A percentile compares a stretch with the other conserved stretches of the same genome.
Evolutionary conservation across 2,888 invertebrate species (phyloP).

Genomic region (Nemoura dubitans): DNA sequence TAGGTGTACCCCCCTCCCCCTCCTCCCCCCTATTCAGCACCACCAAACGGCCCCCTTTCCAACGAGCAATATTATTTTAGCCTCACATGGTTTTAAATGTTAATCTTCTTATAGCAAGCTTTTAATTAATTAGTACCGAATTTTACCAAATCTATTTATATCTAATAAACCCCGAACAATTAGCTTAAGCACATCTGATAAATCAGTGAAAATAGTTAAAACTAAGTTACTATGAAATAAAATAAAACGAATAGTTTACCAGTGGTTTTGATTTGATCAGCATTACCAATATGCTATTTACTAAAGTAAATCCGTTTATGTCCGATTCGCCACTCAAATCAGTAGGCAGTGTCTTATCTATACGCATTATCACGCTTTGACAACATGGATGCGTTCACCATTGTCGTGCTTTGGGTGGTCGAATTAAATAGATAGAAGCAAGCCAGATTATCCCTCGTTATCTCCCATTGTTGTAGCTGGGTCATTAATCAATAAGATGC

Average conservation of each 20-base stretch:
- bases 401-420: background rate
- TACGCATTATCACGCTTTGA: background rate
- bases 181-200: background rate
- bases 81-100: background rate
- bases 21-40: no score
- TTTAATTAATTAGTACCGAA: background rate
- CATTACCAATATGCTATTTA: background rate
- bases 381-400: background rate
- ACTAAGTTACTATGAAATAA: background rate
- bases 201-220: background rate
- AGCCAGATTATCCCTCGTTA: background rate
- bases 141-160: background rate
- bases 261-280: background rate
- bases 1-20: no score
- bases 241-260: background rate
- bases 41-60: background rate
- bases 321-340: background rate
- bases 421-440: background rate
- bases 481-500: background rate
- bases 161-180: background rate
- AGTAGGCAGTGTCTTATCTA: background rate
- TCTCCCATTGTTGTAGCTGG: background rate
- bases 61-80: background rate
- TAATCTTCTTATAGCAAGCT: conserved; percentile 12
- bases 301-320: background rate